phyloP scores from a whole-genome alignment of 2,797 vertebrate species.

The Microcaecilia unicolor region DNA sequence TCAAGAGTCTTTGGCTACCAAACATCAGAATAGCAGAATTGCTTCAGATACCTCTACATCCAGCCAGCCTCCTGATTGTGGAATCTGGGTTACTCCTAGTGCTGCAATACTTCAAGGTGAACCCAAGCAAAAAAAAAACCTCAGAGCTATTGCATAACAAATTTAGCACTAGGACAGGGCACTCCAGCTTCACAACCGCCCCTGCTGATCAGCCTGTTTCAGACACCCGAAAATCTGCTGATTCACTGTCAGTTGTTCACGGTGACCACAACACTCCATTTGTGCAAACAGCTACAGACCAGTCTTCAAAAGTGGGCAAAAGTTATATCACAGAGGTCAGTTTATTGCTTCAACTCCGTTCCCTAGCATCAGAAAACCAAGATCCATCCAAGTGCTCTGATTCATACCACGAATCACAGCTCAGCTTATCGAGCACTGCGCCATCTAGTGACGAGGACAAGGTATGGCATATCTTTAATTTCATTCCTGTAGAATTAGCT shows the following conservation, averaged over 20 bases:
- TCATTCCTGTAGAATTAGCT: no score
- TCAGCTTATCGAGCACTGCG: background rate
- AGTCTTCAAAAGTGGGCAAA: no score
- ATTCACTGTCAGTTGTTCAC: no score
- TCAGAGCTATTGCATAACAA: background rate
- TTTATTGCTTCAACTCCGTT: background rate
- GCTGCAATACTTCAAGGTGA: no score
- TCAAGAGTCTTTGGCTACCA: constrained; percentile 21
- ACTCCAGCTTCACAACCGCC: rapidly evolving
- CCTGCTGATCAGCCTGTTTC: no score
- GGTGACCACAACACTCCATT: no score
- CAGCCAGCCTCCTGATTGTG: constrained; percentile 22
- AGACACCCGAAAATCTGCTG: no score
- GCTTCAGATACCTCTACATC: background rate
- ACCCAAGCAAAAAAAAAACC: rapidly evolving
- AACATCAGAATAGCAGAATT: constrained; percentile 17
- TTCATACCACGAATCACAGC: background rate
- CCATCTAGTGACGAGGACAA: constrained; percentile 12
- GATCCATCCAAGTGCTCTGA: constrained; percentile 9
- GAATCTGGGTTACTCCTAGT: constrained; percentile 19
- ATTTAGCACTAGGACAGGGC: rapidly evolving
- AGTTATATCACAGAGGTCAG: no score
- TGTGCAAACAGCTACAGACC: no score
- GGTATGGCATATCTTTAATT: background rate
- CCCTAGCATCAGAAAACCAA: background rate